phyloP scores from a whole-genome alignment of 2,113 vertebrate species.

The Gadus macrocephalus region DNA sequence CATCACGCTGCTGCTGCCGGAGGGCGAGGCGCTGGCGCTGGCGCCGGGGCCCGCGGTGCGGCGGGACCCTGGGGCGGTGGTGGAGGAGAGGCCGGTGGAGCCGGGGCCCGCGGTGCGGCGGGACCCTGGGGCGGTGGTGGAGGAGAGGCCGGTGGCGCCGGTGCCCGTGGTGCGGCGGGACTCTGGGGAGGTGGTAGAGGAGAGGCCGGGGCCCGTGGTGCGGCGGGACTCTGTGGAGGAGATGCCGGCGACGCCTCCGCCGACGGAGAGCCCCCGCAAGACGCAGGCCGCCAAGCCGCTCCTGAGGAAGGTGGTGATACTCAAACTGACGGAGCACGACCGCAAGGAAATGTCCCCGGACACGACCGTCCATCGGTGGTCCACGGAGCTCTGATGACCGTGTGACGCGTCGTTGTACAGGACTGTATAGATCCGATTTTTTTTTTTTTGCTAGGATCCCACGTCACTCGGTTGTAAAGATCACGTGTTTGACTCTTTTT shows the following conservation, averaged over 20 bases:
- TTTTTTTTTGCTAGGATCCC: not conserved
- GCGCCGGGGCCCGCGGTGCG: conserved; percentile 9
- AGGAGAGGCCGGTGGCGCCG: not conserved
- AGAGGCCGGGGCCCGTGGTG: not conserved
- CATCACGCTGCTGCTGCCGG: conserved; percentile 73
- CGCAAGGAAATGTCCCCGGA: conserved; percentile 32
- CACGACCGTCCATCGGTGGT: conserved; percentile 25
- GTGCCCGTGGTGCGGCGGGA: no score
- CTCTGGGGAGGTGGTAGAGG: no score
- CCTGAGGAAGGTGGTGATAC: conserved; percentile 70
- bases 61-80: conserved; percentile 39
- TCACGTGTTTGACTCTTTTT: no score
- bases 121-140: not conserved
- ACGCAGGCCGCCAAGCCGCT: conserved; percentile 34
- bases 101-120: not conserved
- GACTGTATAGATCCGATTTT: not conserved
- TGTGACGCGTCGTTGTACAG: conserved; percentile 25
- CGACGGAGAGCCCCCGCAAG: conserved; percentile 9
- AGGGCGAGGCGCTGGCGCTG: conserved; percentile 44
- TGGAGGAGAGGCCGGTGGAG: not conserved
- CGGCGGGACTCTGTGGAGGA: conserved; percentile 47
- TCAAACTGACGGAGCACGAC: conserved; percentile 69
- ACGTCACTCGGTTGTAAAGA: not conserved
- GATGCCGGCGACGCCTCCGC: conserved; percentile 33
- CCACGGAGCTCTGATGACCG: conserved; percentile 56